Conservation (phyloP, 2,888 invertebrate genomes). For the Malacosoma neustria region DNA sequence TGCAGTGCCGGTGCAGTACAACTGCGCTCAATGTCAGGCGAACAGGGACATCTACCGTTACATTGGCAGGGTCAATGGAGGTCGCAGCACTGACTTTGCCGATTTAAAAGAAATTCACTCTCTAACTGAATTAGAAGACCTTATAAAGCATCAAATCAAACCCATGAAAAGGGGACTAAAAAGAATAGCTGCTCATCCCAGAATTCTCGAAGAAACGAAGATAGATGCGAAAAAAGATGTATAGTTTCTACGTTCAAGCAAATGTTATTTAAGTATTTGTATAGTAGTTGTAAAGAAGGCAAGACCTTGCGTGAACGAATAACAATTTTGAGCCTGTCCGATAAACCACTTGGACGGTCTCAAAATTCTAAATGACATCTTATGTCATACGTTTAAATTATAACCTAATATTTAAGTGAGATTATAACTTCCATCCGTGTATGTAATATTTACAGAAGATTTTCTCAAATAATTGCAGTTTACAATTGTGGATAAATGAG, state of each 20-base stretch:
- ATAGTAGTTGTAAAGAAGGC: conserved; percentile 14
- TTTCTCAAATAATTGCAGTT: background rate
- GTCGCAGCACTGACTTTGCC: conserved; percentile 43
- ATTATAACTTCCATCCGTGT: conserved; percentile 6
- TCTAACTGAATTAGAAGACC: conserved; percentile 44
- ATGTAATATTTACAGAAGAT: background rate
- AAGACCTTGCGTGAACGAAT: background rate
- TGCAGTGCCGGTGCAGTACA: conserved; percentile 76
- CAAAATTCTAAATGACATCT: conserved; percentile 46
- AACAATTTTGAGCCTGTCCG: conserved; percentile 64
- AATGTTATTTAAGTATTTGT: conserved; percentile 2
- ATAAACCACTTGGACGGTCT: conserved; percentile 63
- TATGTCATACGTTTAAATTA: conserved; percentile 19
- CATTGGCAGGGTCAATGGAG: conserved; percentile 47
- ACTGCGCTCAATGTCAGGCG: conserved; percentile 74
- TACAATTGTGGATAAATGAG: background rate
- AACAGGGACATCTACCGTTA: conserved; percentile 43
- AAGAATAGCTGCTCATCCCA: conserved; percentile 44
- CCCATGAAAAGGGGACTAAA: conserved; percentile 45
- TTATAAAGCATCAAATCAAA: conserved; percentile 55
- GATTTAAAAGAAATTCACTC: conserved; percentile 57
- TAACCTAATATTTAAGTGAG: conserved; percentile 14
- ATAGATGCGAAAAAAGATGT: conserved; percentile 25
- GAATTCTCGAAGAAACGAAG: conserved; percentile 33
- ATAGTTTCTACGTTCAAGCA: background rate